A percentile compares a stretch with the other conserved stretches of the same genome.
phyloP scores from a whole-genome alignment of 1,140 invertebrate genomes.

The Aphelenchoides fujianensis region DNA sequence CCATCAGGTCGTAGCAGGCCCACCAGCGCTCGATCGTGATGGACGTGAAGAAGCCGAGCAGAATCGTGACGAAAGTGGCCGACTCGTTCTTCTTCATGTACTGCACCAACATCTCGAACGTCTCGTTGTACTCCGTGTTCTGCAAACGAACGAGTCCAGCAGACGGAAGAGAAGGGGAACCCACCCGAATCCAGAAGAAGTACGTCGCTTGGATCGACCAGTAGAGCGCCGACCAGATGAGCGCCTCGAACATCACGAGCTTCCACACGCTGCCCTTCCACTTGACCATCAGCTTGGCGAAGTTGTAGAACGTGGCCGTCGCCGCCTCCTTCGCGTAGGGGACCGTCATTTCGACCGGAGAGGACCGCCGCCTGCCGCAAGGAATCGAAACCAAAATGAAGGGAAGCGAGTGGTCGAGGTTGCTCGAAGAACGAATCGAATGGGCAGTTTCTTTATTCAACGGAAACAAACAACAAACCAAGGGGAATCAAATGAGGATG shows the following conservation, averaged over 20 bases:
- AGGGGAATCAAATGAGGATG: not conserved
- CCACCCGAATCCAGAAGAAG: not conserved
- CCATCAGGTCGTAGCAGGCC: not conserved
- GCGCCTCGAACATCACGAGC: not conserved
- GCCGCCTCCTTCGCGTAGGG: not conserved
- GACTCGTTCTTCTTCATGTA: not conserved
- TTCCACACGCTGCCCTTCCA: not conserved
- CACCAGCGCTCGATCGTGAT: not conserved
- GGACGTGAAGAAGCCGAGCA: not conserved
- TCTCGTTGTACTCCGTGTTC: not conserved
- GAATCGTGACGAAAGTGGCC: not conserved
- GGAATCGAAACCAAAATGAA: no score
- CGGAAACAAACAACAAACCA: no score
- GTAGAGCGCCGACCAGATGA: not conserved
- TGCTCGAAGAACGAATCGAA: no score
- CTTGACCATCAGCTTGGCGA: not conserved
- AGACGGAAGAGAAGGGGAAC: not conserved
- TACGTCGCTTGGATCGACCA: not conserved
- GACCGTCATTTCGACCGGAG: not conserved
- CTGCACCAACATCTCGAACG: not conserved
- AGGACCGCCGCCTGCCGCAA: no score
- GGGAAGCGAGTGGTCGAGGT: no score
- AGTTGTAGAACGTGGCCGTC: not conserved
- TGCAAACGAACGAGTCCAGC: not conserved
- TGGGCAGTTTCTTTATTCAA: no score